These are phyloP conservation scores for Hyperoodon ampullatus DNA, from an alignment of 2,113 vertebrate genomes.

Conservation along the genomic window DNA sequence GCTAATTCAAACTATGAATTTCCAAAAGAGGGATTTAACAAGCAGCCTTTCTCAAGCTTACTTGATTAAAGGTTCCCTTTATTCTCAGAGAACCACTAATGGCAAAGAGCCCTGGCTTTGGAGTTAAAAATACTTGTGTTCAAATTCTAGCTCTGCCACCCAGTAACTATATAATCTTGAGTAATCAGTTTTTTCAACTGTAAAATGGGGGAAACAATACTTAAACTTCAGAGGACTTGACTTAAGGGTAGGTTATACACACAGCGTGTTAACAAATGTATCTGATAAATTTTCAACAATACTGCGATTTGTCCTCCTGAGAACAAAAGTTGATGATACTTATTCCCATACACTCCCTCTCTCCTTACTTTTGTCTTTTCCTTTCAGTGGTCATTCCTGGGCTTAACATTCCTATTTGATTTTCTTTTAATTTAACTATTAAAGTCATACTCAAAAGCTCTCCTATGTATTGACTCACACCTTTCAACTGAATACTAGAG, in stretches of 20 bases:
- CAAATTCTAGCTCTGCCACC: slow-evolving; percentile 24
- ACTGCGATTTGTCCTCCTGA: neutral
- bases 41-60: slow-evolving; percentile 10
- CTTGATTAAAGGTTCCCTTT: slow-evolving; percentile 51
- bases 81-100: neutral
- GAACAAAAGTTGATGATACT: neutral
- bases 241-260: neutral
- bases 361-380: neutral
- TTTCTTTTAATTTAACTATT: slow-evolving; percentile 12
- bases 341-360: neutral
- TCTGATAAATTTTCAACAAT: slow-evolving; percentile 4
- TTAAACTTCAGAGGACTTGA: neutral
- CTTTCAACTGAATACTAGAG: neutral
- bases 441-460: neutral
- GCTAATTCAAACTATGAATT: slow-evolving; percentile 2
- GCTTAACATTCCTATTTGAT: neutral
- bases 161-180: slow-evolving; percentile 14
- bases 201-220: neutral
- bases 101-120: neutral
- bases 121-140: slow-evolving; percentile 24
- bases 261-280: neutral
- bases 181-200: slow-evolving; percentile 21
- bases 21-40: slow-evolving; percentile 46
- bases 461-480: neutral
- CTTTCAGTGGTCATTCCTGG: neutral